Evolutionary conservation across 2,797 vertebrate species (phyloP).

Genomic region (Trematomus bernacchii): DNA sequence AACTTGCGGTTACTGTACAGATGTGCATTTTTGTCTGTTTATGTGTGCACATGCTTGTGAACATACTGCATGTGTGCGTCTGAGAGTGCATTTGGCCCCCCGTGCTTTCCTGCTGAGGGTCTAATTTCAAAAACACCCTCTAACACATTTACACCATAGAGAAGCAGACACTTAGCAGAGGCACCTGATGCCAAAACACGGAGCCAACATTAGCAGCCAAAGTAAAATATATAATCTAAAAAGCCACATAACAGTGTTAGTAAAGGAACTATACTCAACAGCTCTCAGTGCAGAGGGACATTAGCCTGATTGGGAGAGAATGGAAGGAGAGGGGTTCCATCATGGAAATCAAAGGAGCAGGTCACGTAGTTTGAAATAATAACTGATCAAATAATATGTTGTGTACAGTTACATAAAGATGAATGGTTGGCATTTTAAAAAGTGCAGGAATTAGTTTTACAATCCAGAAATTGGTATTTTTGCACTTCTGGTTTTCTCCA

Average conservation of each 20-base stretch:
- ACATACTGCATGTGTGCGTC: constrained; percentile 42
- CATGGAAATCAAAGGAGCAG: constrained; percentile 18
- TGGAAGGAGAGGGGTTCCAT: background rate
- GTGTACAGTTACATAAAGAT: background rate
- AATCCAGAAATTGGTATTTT: too few relatives aligned
- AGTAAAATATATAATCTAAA: constrained; percentile 72
- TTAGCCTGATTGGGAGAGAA: constrained; percentile 46
- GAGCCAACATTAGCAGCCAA: constrained; percentile 63
- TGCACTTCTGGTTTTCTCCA: too few relatives aligned
- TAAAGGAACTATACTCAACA: constrained; percentile 52
- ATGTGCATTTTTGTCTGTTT: constrained; percentile 34
- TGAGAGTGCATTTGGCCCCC: constrained; percentile 51
- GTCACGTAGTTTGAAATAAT: constrained; percentile 12
- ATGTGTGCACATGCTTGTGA: constrained; percentile 37
- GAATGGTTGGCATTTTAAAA: background rate
- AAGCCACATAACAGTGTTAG: constrained; percentile 77
- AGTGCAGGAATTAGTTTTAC: too few relatives aligned
- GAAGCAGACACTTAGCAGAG: constrained; percentile 59
- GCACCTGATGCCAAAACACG: constrained; percentile 74
- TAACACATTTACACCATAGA: constrained; percentile 64
- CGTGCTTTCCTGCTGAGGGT: constrained; percentile 65
- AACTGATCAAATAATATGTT: background rate
- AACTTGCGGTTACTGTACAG: constrained; percentile 51
- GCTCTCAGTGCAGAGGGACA: constrained; percentile 59
- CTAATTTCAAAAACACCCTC: constrained; percentile 72